Evolutionary conservation across 2,888 invertebrate species (phyloP).

Genomic region (Platycheirus rosarum): DNA sequence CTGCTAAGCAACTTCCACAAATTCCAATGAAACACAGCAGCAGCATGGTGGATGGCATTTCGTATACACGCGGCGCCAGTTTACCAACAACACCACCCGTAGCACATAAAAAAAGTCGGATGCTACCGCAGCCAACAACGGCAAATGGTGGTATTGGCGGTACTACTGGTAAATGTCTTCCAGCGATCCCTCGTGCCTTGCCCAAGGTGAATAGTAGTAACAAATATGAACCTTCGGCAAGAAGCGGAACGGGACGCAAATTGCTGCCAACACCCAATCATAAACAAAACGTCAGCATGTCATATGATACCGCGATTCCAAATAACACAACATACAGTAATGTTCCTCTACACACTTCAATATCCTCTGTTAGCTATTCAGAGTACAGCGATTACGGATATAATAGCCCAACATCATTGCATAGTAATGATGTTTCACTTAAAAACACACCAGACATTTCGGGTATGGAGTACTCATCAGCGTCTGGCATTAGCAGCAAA

Average conservation of each 20-base stretch:
- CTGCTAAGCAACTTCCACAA: slow-evolving; percentile 78
- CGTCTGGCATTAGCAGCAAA: slow-evolving; percentile 37
- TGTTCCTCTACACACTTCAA: slow-evolving; percentile 79
- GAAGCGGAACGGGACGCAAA: slow-evolving; percentile 72
- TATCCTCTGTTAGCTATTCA: slow-evolving; percentile 84
- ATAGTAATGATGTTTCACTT: not conserved
- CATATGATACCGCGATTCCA: slow-evolving; percentile 72
- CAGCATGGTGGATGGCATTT: slow-evolving; percentile 79
- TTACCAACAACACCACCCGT: slow-evolving; percentile 77
- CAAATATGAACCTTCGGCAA: slow-evolving; percentile 76
- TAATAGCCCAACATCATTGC: slow-evolving; percentile 43
- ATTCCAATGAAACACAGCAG: slow-evolving; percentile 77
- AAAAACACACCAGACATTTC: not conserved
- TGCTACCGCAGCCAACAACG: slow-evolving; percentile 76
- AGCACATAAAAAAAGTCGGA: slow-evolving; percentile 75
- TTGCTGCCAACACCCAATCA: slow-evolving; percentile 67
- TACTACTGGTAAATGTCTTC: slow-evolving; percentile 84
- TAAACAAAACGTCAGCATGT: slow-evolving; percentile 59
- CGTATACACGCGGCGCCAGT: slow-evolving; percentile 76
- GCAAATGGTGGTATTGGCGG: slow-evolving; percentile 86
- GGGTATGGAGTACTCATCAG: too few species aligned
- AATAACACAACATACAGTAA: slow-evolving; percentile 65
- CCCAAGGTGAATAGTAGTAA: slow-evolving; percentile 75
- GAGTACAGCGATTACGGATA: slow-evolving; percentile 85
- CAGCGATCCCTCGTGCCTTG: slow-evolving; percentile 77